Base-by-base conservation (phyloP, 2,797 vertebrate species). In the Stomatorhinus walkeri region DNA sequence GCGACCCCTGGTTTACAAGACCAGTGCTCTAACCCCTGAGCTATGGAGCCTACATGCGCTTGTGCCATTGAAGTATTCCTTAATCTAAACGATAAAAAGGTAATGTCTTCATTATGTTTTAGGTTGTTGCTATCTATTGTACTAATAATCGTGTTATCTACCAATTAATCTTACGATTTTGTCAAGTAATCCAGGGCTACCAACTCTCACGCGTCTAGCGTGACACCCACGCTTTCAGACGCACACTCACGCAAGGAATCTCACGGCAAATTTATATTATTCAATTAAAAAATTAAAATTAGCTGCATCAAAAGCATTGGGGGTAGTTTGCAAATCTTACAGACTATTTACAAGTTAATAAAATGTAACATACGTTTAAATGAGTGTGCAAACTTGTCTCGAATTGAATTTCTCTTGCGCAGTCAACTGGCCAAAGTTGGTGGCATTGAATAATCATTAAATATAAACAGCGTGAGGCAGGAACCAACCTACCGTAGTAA, bases 1-100 rank as follows among this genome's bases (percentile, higher is more conserved):
- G 0, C 92, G 91, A 94, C 94, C 94, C 93, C 94, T 94, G 94
- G 93, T 93, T 94, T 94, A 94, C 93, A 94, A 94, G 93, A 94
- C 93, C 93, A 94, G 93, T 94, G 94, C 94, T 94, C 94, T 94
- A 92, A 94, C 94, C 93, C 92, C 94, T 94, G 94, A 95, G 93
- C 93, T 94, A 94, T 94, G 90, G 90, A 91, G 94, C 94, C 89
- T 12, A 36, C 14, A 9, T 52, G 0, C 2, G 0, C 0, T 6
- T 43, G 40, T 3, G 4, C 0, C 2, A 1, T 22, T 28, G 8
- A 84, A 48, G 19, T 28, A 28, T 7, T 84, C 3, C 4, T 51
- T 51, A 79, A 79, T 43, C 22, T 64, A 64, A 10, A 61, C 1
- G 2, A 24, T 32, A 32, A 32, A 32, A 32, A 14, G 3, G 64